Base-by-base conservation (phyloP, 30 jellyfish, hydroid and myxozoan species). In the Catostylus mosaicus region DNA sequence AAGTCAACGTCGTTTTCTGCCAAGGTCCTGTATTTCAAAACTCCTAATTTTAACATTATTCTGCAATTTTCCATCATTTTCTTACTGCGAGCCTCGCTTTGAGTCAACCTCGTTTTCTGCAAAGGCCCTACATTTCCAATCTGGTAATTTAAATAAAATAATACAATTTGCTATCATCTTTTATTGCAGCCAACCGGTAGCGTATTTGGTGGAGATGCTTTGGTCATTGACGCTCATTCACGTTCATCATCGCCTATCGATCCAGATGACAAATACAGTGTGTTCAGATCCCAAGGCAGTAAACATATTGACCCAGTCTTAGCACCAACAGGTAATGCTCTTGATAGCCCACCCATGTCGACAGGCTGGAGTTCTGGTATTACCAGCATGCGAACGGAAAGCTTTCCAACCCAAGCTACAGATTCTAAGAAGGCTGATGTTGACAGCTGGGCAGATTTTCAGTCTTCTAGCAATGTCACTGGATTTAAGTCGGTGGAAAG, bases 181-280 rank as follows among this genome's bases (percentile, higher is more conserved):
- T 19, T 35, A 22, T 82, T 68, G 0, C 77, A 67, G 85, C 78
- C 74, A 69, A 67, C 45, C 30, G 87, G 77, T 20, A 70, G 94
- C 61, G 87, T 67, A 7, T 70, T 82, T 48, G 87, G 84, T 38
- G 87, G 85, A 22, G 94, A 83, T 27, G 59, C 86, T 38, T 66
- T 68, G 32, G 26, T 54, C 22, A 33, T 75, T 16, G 82, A 67
- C 22, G 67, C 35, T 33, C 63, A 71, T 23, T 26, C 47, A 14
- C 82, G 67, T 16, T 68, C 96, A 24, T 30, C 70, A 6, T 87
- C 89, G 30, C 90, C 90, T 30, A 57, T 87, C 27, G 96, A 87
- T 47, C 96, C 96, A 8, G 68, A 66, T 69, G 96, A 87, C 77
- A 68, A 61, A 51, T 87, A 87, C 77, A 87, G 96, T 60, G 87